Conservation (phyloP, 2,797 vertebrate species). For the Novumbra hubbsi region DNA sequence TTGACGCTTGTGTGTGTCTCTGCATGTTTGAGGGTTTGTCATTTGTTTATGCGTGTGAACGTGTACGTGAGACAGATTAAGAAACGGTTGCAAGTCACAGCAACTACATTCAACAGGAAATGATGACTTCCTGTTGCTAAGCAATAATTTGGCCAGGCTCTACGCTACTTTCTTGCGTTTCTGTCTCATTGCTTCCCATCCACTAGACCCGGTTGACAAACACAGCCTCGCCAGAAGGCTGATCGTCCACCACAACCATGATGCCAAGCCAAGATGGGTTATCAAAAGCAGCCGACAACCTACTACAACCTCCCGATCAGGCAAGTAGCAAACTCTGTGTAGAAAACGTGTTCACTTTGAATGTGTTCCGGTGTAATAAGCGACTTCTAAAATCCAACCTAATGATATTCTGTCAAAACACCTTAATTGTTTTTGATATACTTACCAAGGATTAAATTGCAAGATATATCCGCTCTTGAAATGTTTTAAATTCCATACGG, state of each 20-base stretch:
- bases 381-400: neutral
- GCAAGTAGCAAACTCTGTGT: constrained; percentile 41
- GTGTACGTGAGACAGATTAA: constrained; percentile 20
- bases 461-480: no score
- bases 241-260: constrained; percentile 38
- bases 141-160: constrained; percentile 28
- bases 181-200: neutral
- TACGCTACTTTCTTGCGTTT: neutral
- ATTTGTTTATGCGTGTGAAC: neutral
- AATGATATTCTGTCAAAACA: neutral
- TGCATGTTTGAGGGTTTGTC: neutral
- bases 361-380: neutral
- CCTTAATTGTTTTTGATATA: neutral
- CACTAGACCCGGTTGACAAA: constrained; percentile 18
- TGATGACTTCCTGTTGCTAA: constrained; percentile 66
- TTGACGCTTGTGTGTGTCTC: no score
- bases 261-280: constrained; percentile 56
- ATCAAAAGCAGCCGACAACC: constrained; percentile 38
- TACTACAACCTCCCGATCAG: constrained; percentile 65
- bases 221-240: constrained; percentile 19
- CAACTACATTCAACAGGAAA: constrained; percentile 75
- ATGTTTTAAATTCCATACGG: neutral
- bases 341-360: neutral
- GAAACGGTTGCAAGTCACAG: constrained; percentile 56
- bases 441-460: neutral